These are phyloP conservation scores for Phyllotreta striolata DNA, from an alignment of 2,888 invertebrate species.

Conservation along the genomic window DNA sequence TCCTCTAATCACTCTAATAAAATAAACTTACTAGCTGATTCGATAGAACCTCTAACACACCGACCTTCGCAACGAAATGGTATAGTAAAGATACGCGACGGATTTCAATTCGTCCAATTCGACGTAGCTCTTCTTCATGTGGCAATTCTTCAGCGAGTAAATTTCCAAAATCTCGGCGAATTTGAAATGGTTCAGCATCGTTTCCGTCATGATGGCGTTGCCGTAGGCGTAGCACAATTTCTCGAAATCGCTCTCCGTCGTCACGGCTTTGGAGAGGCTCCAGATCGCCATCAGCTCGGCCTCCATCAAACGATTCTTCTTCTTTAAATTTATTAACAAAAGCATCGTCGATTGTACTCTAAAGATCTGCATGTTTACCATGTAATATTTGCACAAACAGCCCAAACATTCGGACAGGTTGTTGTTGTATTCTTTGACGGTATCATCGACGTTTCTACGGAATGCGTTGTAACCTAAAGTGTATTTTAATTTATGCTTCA, in stretches of 20 bases:
- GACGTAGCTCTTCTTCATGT: slow-evolving; percentile 54
- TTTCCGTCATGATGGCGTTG: slow-evolving; percentile 62
- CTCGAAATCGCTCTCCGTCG: slow-evolving; percentile 64
- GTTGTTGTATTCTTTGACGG: slow-evolving; percentile 60
- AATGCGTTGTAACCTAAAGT: slow-evolving; percentile 49
- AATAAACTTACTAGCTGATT: background rate
- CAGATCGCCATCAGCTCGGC: slow-evolving; percentile 68
- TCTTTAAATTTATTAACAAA: slow-evolving; percentile 40
- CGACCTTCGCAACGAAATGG: slow-evolving; percentile 61
- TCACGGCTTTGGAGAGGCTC: slow-evolving; percentile 65
- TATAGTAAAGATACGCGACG: slow-evolving; percentile 60
- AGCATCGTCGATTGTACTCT: background rate
- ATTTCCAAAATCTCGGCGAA: slow-evolving; percentile 57
- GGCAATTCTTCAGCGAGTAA: slow-evolving; percentile 59
- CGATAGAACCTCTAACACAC: background rate
- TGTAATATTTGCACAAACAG: slow-evolving; percentile 59
- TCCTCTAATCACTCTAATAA: slow-evolving; percentile 53
- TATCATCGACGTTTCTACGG: slow-evolving; percentile 50
- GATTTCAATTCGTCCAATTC: slow-evolving; percentile 62
- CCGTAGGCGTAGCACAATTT: slow-evolving; percentile 65
- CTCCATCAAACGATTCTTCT: slow-evolving; percentile 57
- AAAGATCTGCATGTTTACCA: slow-evolving; percentile 50
- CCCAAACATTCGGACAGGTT: slow-evolving; percentile 61
- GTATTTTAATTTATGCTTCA: slow-evolving; percentile 55
- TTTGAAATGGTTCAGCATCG: slow-evolving; percentile 51